Conservation (phyloP, 2,797 vertebrate genomes). For the Hyperoplus lanceolatus region DNA sequence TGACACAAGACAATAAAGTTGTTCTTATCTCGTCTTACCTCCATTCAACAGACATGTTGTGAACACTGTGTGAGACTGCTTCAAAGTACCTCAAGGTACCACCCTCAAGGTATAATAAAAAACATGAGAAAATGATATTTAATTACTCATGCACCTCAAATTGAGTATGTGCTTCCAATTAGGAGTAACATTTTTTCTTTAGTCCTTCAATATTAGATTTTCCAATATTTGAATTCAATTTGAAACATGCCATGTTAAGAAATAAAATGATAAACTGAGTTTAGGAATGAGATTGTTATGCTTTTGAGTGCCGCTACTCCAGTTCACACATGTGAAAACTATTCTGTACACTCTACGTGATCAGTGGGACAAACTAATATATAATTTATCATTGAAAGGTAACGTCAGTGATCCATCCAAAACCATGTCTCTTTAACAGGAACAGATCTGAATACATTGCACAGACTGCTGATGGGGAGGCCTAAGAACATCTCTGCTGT, state of each 20-base stretch:
- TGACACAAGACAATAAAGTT: too few species aligned
- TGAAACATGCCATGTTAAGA: neutral
- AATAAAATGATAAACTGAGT: constrained; percentile 2
- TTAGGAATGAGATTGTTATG: neutral
- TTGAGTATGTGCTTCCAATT: neutral
- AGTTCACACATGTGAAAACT: neutral
- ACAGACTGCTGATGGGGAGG: neutral
- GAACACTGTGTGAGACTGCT: neutral
- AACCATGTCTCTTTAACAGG: neutral
- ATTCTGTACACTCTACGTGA: neutral
- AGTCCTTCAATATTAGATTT: neutral
- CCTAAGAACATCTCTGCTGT: too few species aligned
- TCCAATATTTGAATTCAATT: neutral
- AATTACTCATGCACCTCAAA: neutral
- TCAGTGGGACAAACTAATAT: neutral
- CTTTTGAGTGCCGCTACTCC: neutral
- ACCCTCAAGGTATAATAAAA: neutral
- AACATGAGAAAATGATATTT: neutral
- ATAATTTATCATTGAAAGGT: neutral
- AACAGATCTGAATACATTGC: neutral
- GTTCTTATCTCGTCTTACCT: neutral
- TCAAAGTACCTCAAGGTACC: too few species aligned
- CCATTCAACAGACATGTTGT: neutral
- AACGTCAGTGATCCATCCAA: neutral
- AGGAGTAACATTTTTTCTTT: neutral